phyloP scores from a whole-genome alignment of 2,888 invertebrate species.

The Polydrusus pterygomalis region DNA sequence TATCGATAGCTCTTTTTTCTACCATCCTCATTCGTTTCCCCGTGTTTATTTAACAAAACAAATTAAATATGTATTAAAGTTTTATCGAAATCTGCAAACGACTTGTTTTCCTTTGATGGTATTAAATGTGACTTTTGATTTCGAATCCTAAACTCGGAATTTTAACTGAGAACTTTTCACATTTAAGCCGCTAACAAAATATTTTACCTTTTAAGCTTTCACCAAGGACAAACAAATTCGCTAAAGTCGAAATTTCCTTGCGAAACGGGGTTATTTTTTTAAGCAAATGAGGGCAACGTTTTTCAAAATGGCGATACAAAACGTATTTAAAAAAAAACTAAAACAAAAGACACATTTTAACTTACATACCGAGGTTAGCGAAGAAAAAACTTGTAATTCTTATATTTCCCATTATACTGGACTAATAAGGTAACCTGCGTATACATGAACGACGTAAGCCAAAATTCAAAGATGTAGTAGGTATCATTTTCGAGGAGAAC shows the following conservation, averaged over 20 bases:
- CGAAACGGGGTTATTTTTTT: conserved; percentile 47
- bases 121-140: conserved; percentile 28
- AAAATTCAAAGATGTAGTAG: too few relatives aligned
- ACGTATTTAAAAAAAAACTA: conserved; percentile 1
- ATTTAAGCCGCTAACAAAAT: conserved; percentile 45
- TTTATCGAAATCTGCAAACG: conserved; percentile 20
- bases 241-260: conserved; percentile 14
- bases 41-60: not conserved
- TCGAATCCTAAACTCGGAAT: conserved; percentile 18
- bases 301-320: conserved; percentile 31
- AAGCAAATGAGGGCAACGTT: conserved; percentile 41
- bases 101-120: conserved; percentile 21
- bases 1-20: too few relatives aligned
- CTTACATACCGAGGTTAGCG: not conserved
- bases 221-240: conserved; percentile 45
- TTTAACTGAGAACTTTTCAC: conserved; percentile 27
- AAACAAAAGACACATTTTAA: too few relatives aligned
- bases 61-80: conserved; percentile 26
- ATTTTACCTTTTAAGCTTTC: conserved; percentile 47
- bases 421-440: too few relatives aligned
- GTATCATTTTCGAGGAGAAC: too few relatives aligned
- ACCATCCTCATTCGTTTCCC: not conserved
- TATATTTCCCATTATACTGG: too few relatives aligned
- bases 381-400: too few relatives aligned
- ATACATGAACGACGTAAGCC: too few relatives aligned